A percentile compares a stretch with the other conserved stretches of the same genome.
Evolutionary conservation across 2,888 invertebrate species (phyloP).

Genomic region (Limenitis camilla): DNA sequence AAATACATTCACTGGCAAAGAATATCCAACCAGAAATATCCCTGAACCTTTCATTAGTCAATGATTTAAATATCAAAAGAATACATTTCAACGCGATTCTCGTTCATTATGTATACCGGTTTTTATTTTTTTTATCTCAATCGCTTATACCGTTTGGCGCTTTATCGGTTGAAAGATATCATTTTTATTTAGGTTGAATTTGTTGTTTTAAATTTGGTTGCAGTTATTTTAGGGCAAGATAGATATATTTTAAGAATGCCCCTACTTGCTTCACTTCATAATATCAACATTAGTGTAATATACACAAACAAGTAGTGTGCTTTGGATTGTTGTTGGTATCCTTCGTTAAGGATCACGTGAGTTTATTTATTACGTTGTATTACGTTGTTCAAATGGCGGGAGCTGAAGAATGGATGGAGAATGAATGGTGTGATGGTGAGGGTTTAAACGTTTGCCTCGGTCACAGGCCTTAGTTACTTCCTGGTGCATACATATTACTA

Average conservation of each 20-base stretch:
- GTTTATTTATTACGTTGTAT: too few species aligned
- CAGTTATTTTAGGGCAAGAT: not conserved
- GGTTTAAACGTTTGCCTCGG: too few species aligned
- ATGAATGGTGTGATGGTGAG: too few species aligned
- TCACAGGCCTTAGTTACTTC: too few species aligned
- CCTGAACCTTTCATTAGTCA: conserved; percentile 51
- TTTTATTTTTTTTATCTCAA: conserved; percentile 29
- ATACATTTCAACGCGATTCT: conserved; percentile 46
- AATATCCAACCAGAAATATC: conserved; percentile 24
- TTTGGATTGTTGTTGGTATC: too few species aligned
- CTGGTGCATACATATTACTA: too few species aligned
- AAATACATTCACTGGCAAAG: conserved; percentile 4
- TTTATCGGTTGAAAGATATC: conserved; percentile 17
- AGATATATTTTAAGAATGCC: not conserved
- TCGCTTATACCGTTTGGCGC: conserved; percentile 19
- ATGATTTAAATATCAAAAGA: conserved; percentile 63
- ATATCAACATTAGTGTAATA: too few species aligned
- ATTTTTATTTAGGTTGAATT: conserved; percentile 1
- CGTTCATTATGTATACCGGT: conserved; percentile 37
- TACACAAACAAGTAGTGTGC: too few species aligned
- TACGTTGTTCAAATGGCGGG: too few species aligned
- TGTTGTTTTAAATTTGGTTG: not conserved
- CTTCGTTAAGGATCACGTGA: too few species aligned
- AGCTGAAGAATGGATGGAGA: too few species aligned
- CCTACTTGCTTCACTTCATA: too few species aligned